Base-by-base conservation (phyloP, 2,888 invertebrate genomes). In the Dione juno region DNA sequence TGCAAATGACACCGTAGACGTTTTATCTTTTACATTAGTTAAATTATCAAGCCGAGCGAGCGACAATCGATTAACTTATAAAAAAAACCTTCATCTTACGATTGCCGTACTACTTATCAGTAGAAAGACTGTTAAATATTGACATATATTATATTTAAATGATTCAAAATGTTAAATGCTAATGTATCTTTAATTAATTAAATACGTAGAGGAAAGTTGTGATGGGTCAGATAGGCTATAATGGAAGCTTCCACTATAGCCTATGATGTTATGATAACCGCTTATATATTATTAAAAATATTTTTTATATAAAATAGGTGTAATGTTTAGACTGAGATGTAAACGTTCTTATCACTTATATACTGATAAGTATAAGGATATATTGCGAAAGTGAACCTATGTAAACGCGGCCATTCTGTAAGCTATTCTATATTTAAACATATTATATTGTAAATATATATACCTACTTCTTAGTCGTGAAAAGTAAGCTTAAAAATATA, bases 1-100 rank as follows among this genome's bases (percentile, higher is more conserved):
- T 72, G 67, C 70, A 70, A 70, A 72, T 67, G 72, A 64, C 66
- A 58, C 45, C 70, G 64, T 63, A 64, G 66, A 67, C 72, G 63
- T 59, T 67, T 64, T 65, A 70, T 70, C 70, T 70, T 53, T 28
- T 45, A 68, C 64, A 72, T 69, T 66, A 65, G 72, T 69, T 72
- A 66, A 69, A 69, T 69, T 69, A 69, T 67, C 61, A 69, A 69
- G 57, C 37, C 67, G 64, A 58, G 52, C 64, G 70, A 72, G 64
- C 69, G 66, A 70, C 57, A 71, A 67, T 70, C 69, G 70, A 72
- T 72, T 72, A 72, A 64, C 52, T 64, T 66, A 63, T 53, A 66
- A 43, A 70, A 72, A 72, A 72, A 67, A 52, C 14, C 52, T 21
- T 69, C 57, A 67, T 70, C 66, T 67, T 41, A 64, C 16, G 70